phyloP scores from a whole-genome alignment of 2,888 invertebrate genomes.

The Calliopum simillimum region DNA sequence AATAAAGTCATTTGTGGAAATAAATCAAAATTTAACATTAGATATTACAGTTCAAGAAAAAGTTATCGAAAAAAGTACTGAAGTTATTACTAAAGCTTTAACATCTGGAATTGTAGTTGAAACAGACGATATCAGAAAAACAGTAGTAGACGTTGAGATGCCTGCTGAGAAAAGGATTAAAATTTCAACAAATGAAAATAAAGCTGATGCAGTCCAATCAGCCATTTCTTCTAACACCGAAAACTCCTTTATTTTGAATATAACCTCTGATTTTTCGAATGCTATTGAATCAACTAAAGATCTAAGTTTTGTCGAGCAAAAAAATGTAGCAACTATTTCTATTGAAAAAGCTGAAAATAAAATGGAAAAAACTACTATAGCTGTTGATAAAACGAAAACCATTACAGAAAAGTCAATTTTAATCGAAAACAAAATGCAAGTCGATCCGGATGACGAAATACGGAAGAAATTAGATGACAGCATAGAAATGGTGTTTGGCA shows the following conservation, averaged over 20 bases:
- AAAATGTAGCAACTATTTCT: background rate
- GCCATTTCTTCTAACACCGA: background rate
- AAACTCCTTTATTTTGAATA: background rate
- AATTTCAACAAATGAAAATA: background rate
- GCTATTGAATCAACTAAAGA: too few species aligned
- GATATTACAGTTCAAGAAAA: background rate
- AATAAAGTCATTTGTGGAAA: background rate
- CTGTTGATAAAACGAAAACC: background rate
- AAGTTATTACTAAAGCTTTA: too few species aligned
- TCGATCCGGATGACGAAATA: conserved; percentile 6
- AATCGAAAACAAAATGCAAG: background rate
- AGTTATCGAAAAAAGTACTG: background rate
- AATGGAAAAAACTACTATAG: background rate
- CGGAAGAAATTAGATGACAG: conserved; percentile 4
- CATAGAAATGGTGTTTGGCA: conserved; percentile 17
- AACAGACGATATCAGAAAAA: background rate
- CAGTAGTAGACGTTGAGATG: too few species aligned
- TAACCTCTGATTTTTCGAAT: too few species aligned
- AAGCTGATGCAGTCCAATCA: background rate
- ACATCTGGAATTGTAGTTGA: background rate
- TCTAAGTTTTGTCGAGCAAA: background rate
- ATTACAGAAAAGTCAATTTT: background rate
- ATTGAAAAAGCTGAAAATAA: background rate
- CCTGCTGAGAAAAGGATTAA: background rate
- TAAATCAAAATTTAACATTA: background rate